phyloP scores from a whole-genome alignment of 2,113 vertebrate species.

The Rynchops niger region DNA sequence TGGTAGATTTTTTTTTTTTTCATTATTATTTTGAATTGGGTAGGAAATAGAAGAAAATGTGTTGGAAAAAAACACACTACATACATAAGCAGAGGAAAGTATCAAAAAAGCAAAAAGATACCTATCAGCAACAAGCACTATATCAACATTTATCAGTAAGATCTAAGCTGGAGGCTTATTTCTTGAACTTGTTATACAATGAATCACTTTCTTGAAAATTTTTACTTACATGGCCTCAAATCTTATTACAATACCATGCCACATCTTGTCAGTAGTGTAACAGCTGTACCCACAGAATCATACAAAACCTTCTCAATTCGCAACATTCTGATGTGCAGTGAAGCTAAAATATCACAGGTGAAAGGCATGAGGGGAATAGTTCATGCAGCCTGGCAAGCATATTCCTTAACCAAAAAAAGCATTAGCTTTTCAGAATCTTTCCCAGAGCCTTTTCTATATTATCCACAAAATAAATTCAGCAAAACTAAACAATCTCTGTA shows the following conservation, averaged over 20 bases:
- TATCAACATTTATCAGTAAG: neutral
- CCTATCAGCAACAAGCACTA: neutral
- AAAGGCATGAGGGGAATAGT: neutral
- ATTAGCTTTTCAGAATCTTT: neutral
- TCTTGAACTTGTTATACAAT: neutral
- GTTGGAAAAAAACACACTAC: accelerated
- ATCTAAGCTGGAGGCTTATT: neutral
- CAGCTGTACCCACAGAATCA: neutral
- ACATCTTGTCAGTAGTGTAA: neutral
- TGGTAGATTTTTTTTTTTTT: neutral
- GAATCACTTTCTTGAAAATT: neutral
- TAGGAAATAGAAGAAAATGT: neutral
- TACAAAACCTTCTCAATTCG: neutral
- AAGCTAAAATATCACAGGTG: neutral
- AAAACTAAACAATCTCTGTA: neutral
- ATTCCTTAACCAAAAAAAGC: neutral
- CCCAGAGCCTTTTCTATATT: neutral
- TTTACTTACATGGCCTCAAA: neutral
- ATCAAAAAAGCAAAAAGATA: neutral
- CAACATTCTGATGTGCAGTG: neutral
- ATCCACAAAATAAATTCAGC: neutral
- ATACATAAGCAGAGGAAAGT: neutral
- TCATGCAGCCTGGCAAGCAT: neutral
- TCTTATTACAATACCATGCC: neutral
- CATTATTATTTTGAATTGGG: neutral